phyloP scores from a whole-genome alignment of 2,797 vertebrate species.

The Sebastes jordani region DNA sequence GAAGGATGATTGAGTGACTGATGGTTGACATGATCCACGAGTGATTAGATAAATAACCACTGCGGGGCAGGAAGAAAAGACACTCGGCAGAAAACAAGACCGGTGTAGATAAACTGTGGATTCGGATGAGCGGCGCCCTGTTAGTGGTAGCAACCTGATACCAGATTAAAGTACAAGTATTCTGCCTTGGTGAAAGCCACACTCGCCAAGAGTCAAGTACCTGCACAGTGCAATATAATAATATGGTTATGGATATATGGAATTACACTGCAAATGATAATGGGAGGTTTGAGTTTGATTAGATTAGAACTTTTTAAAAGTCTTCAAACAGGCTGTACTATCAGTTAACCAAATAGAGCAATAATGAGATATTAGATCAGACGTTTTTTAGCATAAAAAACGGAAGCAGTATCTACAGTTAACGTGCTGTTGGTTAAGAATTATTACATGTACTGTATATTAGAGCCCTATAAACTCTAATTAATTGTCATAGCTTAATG shows the following conservation, averaged over 20 bases:
- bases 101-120: conserved; percentile 20
- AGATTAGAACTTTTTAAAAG: not conserved
- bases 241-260: conserved; percentile 20
- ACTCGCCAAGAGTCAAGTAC: conserved; percentile 6
- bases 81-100: conserved; percentile 22
- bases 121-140: not conserved
- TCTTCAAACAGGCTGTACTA: not conserved
- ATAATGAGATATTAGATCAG: not conserved
- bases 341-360: not conserved
- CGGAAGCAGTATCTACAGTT: not conserved
- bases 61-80: conserved; percentile 11
- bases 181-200: conserved; percentile 5
- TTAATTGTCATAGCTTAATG: not conserved
- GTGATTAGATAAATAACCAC: conserved; percentile 35
- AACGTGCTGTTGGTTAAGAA: not conserved
- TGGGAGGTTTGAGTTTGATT: conserved; percentile 1
- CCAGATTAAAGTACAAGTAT: conserved; percentile 28
- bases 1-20: conserved; percentile 39
- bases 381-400: not conserved
- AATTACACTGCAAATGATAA: conserved; percentile 28
- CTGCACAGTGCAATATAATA: conserved; percentile 17
- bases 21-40: conserved; percentile 30
- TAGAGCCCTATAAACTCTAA: not conserved
- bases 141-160: conserved; percentile 38
- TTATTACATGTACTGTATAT: not conserved